Percentiles rank a stretch among this genome's conserved stretches.
Conservation (phyloP, 2,797 vertebrate genomes). For the Rhynchonycteris naso region DNA sequence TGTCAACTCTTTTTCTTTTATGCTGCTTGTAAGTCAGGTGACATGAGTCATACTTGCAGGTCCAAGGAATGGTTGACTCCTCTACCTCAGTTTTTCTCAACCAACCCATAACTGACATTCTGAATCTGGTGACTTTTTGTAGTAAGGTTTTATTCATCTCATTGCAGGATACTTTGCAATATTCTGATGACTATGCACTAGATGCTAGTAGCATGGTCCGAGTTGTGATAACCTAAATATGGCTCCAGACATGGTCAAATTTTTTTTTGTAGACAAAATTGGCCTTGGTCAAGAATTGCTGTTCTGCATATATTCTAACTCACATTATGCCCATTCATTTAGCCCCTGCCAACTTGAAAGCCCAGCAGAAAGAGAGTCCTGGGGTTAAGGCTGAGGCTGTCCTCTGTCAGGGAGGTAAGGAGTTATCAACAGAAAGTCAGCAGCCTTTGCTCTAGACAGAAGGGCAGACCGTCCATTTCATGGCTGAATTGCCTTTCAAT, state of each 20-base stretch:
- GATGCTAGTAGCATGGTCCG: not conserved
- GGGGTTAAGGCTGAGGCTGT: not conserved
- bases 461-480: slow-evolving; percentile 6
- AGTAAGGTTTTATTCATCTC: not conserved
- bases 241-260: not conserved
- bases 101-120: not conserved
- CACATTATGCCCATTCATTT: not conserved
- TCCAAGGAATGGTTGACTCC: not conserved
- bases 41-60: not conserved
- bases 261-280: not conserved
- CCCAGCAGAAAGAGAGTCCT: not conserved
- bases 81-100: not conserved
- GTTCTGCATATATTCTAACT: not conserved
- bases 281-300: not conserved
- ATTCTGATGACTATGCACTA: not conserved
- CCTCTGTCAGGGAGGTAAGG: not conserved
- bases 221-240: not conserved
- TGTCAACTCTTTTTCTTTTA: not conserved
- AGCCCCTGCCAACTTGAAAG: not conserved
- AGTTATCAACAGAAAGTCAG: not conserved
- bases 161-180: not conserved
- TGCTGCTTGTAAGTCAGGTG: not conserved
- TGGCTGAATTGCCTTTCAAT: slow-evolving; percentile 44
- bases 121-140: not conserved
- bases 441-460: slow-evolving; percentile 10